A percentile compares a stretch with the other conserved stretches of the same genome.
Conservation (phyloP, 53 echinoderm and acorn worm species). For the Antedon mediterranea region DNA sequence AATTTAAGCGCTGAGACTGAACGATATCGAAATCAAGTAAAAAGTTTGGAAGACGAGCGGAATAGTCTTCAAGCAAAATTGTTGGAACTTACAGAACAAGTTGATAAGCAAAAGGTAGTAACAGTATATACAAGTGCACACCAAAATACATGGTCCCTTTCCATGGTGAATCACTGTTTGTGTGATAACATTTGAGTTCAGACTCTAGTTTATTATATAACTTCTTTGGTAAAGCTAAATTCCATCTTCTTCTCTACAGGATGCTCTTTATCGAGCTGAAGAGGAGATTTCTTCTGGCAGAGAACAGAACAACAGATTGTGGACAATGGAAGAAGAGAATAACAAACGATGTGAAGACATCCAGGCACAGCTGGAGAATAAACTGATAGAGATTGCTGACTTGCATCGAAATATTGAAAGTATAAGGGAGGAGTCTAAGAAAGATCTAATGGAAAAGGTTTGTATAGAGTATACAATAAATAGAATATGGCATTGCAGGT, state of each 20-base stretch:
- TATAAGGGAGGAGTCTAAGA: slow-evolving; percentile 13
- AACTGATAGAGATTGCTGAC: slow-evolving; percentile 14
- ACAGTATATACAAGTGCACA: too few species aligned
- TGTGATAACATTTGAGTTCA: too few species aligned
- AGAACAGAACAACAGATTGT: slow-evolving; percentile 14
- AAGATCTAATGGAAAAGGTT: slow-evolving; percentile 19
- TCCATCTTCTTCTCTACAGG: slow-evolving; percentile 1
- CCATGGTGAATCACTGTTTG: too few species aligned
- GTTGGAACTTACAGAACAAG: background rate
- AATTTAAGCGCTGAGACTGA: background rate
- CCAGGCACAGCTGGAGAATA: slow-evolving; percentile 7
- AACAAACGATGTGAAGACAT: slow-evolving; percentile 10
- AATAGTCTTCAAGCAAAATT: background rate
- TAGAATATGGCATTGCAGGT: too few species aligned
- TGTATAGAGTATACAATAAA: too few species aligned
- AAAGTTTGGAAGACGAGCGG: background rate
- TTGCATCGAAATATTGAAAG: slow-evolving; percentile 21
- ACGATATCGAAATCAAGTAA: background rate
- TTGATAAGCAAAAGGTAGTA: background rate
- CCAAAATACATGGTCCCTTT: too few species aligned
- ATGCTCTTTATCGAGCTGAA: slow-evolving; percentile 14
- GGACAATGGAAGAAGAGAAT: slow-evolving; percentile 9
- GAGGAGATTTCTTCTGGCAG: slow-evolving; percentile 3
- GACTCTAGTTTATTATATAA: background rate
- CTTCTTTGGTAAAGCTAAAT: background rate